Evolutionary conservation across 2,797 vertebrate species (phyloP).

Genomic region (Enteromius radiatus): DNA sequence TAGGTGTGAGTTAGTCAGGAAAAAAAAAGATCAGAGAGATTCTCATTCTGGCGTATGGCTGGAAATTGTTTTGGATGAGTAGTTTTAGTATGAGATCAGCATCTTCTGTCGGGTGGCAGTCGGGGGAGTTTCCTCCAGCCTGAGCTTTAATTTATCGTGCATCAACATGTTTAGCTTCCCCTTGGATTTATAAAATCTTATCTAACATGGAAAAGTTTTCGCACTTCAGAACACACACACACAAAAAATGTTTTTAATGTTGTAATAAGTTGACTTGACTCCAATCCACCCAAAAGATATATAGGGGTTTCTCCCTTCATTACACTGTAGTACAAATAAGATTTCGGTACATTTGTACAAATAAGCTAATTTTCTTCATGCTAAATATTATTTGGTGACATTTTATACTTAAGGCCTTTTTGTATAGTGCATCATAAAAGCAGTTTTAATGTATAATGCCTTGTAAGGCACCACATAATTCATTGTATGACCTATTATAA

Average conservation of each 20-base stretch:
- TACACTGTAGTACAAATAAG: no score
- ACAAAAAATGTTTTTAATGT: not conserved
- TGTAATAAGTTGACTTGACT: not conserved
- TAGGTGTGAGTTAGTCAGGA: not conserved
- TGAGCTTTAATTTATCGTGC: not conserved
- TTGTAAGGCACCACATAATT: not conserved
- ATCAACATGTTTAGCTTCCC: not conserved
- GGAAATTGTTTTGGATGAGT: not conserved
- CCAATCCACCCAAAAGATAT: not conserved
- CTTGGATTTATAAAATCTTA: not conserved
- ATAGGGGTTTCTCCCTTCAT: not conserved
- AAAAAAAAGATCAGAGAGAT: not conserved
- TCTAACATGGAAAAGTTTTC: not conserved
- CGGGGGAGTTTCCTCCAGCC: not conserved
- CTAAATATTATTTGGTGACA: not conserved
- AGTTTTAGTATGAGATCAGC: not conserved
- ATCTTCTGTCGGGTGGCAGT: not conserved
- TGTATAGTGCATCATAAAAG: not conserved
- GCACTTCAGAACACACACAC: not conserved
- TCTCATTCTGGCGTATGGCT: not conserved
- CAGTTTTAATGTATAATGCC: not conserved
- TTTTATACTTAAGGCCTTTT: not conserved
- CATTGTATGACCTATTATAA: not conserved
- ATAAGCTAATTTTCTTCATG: not conserved
- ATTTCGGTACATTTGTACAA: no score